phyloP scores from a whole-genome alignment of 1,140 invertebrate species.

The Lerema accius region DNA sequence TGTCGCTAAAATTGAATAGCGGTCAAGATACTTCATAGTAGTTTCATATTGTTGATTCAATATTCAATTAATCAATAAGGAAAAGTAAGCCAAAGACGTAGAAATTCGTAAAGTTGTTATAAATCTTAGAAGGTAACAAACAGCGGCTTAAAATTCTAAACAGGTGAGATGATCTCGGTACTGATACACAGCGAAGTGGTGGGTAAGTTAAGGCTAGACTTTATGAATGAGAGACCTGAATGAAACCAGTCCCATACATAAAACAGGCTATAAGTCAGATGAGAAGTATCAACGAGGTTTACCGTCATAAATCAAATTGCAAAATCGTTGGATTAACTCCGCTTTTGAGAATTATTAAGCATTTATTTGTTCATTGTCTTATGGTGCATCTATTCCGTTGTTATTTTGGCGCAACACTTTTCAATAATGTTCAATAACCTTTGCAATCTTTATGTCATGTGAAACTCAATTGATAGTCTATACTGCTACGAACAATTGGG shows the following conservation, averaged over 20 bases:
- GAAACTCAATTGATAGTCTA: no score
- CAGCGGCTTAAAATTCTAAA: conserved; percentile 16
- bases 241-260: conserved; percentile 41
- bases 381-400: no score
- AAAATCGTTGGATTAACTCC: conserved; percentile 42
- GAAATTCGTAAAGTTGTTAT: background rate
- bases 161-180: conserved; percentile 26
- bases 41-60: no score
- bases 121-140: conserved; percentile 8
- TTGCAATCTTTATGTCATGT: no score
- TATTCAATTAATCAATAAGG: no score
- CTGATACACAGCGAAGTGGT: conserved; percentile 12
- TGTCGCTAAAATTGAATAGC: background rate
- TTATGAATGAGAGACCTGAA: conserved; percentile 42
- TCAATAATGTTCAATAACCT: no score
- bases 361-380: conserved; percentile 6
- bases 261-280: conserved; percentile 35
- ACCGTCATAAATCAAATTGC: conserved; percentile 45
- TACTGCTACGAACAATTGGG: no score
- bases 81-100: background rate
- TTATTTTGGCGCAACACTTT: no score
- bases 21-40: no score
- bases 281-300: conserved; percentile 43
- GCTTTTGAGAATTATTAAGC: conserved; percentile 39
- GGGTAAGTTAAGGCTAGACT: conserved; percentile 27